Percentiles rank a stretch among this genome's conserved stretches.
Conservation (phyloP, 2,797 vertebrate genomes). For the Sebastiscus albofasciatus region DNA sequence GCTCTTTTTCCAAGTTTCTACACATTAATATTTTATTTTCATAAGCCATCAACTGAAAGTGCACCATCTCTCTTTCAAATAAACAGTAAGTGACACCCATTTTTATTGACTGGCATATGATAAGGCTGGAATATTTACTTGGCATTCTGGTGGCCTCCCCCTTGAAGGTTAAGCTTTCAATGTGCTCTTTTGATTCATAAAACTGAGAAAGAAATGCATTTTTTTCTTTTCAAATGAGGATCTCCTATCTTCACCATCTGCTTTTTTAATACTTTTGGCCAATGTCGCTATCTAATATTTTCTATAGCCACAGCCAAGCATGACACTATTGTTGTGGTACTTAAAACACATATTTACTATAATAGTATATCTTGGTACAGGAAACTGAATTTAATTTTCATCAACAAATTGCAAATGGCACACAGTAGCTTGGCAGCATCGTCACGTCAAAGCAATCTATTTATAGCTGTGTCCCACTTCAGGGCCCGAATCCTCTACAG, state of each 20-base stretch:
- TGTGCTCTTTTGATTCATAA: background rate
- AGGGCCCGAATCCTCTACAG: slow-evolving; percentile 10
- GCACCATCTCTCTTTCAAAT: background rate
- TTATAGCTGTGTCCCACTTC: slow-evolving; percentile 14
- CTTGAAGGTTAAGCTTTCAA: background rate
- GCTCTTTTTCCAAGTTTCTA: background rate
- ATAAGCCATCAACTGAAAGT: background rate
- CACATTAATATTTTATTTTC: background rate
- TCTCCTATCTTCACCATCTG: background rate
- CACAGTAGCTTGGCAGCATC: background rate
- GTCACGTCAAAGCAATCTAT: slow-evolving; percentile 10
- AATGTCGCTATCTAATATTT: background rate
- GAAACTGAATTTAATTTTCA: background rate
- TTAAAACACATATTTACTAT: background rate
- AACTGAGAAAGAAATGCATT: background rate
- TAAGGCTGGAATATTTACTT: background rate
- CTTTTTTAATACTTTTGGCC: slow-evolving; percentile 9
- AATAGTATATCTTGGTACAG: background rate
- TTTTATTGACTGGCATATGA: background rate
- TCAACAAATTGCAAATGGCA: background rate
- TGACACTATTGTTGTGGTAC: background rate
- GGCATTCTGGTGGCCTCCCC: background rate
- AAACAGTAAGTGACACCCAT: background rate
- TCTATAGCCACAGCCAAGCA: background rate
- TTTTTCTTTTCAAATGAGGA: background rate